Conservation (phyloP, 1,140 invertebrate genomes). For the Drosophila seguyi region DNA sequence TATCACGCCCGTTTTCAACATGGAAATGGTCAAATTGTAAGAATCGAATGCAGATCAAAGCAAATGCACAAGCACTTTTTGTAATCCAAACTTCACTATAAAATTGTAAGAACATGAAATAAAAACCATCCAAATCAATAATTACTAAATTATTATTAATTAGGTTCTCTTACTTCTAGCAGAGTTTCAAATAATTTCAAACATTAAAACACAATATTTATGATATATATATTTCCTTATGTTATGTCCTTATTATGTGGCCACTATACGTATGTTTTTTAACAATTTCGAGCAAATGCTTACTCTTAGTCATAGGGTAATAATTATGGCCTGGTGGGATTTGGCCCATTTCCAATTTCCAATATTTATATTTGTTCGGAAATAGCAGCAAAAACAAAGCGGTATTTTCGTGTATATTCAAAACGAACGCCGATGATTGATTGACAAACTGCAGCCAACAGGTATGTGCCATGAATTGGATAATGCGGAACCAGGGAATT, state of each 20-base stretch:
- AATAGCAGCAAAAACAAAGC: slow-evolving; percentile 3
- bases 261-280: not conserved
- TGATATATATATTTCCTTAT: slow-evolving; percentile 1
- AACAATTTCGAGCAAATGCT: not conserved
- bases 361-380: slow-evolving; percentile 3
- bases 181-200: slow-evolving; percentile 46
- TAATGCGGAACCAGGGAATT: not conserved
- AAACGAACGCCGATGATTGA: slow-evolving; percentile 63
- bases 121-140: slow-evolving; percentile 52
- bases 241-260: slow-evolving; percentile 1
- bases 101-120: slow-evolving; percentile 68
- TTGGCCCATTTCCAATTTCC: slow-evolving; percentile 24
- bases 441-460: slow-evolving; percentile 81
- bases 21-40: slow-evolving; percentile 41
- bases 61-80: slow-evolving; percentile 30
- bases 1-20: slow-evolving; percentile 51
- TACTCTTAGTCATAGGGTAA: slow-evolving; percentile 15
- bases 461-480: slow-evolving; percentile 64
- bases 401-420: slow-evolving; percentile 18
- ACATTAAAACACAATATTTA: slow-evolving; percentile 27
- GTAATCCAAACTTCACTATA: slow-evolving; percentile 57
- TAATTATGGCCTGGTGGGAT: slow-evolving; percentile 15
- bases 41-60: slow-evolving; percentile 22
- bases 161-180: slow-evolving; percentile 53
- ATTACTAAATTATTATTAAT: not conserved